Percentiles rank a stretch among this genome's conserved stretches.
phyloP scores from a whole-genome alignment of 2,797 vertebrate genomes.

The Phalanger gymnotis region DNA sequence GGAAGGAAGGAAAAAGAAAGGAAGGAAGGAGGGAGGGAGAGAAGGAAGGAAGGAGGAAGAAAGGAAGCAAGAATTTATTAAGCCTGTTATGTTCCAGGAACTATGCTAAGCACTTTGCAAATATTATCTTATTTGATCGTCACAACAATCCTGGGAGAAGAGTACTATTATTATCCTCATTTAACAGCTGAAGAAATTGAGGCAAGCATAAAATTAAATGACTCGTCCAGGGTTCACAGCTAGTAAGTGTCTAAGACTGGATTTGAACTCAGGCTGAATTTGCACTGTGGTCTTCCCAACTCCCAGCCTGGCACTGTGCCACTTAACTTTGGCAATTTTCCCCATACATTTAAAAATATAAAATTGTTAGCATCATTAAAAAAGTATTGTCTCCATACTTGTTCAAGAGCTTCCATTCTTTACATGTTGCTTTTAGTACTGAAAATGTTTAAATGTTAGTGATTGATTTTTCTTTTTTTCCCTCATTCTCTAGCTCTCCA shows the following conservation, averaged over 20 bases:
- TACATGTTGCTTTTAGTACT: not conserved
- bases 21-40: no score
- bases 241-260: not conserved
- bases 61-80: not conserved
- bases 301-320: not conserved
- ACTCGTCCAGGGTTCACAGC: not conserved
- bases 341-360: not conserved
- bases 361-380: not conserved
- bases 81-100: not conserved
- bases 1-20: not conserved
- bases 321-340: not conserved
- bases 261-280: not conserved
- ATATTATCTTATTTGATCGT: not conserved
- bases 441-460: slow-evolving; percentile 25
- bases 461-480: slow-evolving; percentile 57
- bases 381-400: not conserved
- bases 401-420: not conserved
- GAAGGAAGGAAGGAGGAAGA: no score
- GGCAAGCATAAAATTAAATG: not conserved
- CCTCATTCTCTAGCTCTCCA: slow-evolving; percentile 90
- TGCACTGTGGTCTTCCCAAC: not conserved
- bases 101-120: not conserved
- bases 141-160: not conserved
- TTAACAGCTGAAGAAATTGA: not conserved
- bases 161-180: not conserved